These are phyloP conservation scores for Drosophila arizonae DNA, from an alignment of 1,140 invertebrate genomes.

Conservation along the genomic window DNA sequence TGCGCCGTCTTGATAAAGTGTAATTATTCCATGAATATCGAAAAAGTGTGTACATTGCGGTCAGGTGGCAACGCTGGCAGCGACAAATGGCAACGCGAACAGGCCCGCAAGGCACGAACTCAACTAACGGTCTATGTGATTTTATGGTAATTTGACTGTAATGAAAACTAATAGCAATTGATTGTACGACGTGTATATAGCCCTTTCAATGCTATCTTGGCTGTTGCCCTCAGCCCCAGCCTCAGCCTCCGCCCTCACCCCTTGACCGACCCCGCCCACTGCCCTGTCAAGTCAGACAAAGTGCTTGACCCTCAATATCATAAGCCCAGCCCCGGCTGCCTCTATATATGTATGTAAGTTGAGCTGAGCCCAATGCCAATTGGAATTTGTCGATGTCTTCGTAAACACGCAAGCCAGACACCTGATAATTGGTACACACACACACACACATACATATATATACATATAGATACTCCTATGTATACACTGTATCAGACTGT, in stretches of 20 bases:
- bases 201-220: constrained; percentile 34
- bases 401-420: constrained; percentile 60
- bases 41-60: constrained; percentile 62
- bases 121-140: constrained; percentile 61
- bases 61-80: constrained; percentile 20
- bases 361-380: constrained; percentile 12
- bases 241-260: no score
- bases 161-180: constrained; percentile 81
- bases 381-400: constrained; percentile 61
- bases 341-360: neutral
- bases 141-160: constrained; percentile 78
- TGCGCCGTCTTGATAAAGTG: constrained; percentile 70
- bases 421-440: constrained; percentile 57
- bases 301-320: constrained; percentile 39
- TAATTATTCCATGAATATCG: constrained; percentile 81
- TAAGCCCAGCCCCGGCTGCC: constrained; percentile 17
- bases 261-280: no score
- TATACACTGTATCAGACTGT: constrained; percentile 6
- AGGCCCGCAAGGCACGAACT: constrained; percentile 37
- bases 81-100: constrained; percentile 34
- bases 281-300: neutral
- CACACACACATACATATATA: no score
- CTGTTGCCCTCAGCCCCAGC: neutral
- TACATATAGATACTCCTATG: constrained; percentile 22
- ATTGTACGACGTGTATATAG: constrained; percentile 74